Conservation (phyloP, 2,888 invertebrate species). For the Euphydryas editha region DNA sequence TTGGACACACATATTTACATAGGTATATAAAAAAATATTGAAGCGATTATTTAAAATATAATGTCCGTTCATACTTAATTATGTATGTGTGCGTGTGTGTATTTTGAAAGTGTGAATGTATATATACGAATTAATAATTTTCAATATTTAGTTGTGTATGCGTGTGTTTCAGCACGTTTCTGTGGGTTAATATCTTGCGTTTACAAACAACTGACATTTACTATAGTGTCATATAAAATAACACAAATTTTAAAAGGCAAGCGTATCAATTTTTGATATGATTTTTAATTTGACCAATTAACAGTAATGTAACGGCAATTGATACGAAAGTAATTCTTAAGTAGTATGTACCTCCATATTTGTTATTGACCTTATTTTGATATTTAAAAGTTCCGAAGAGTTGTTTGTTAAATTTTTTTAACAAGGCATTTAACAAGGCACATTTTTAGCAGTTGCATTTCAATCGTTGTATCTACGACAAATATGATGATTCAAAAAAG, state of each 20-base stretch:
- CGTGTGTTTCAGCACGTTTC: background rate
- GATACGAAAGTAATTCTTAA: background rate
- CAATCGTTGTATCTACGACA: background rate
- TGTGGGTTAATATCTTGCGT: background rate
- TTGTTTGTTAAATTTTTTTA: no score
- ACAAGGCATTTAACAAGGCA: background rate
- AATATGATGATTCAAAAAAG: background rate
- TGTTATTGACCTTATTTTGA: no score
- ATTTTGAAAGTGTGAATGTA: background rate
- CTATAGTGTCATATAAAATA: background rate
- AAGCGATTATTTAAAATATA: background rate
- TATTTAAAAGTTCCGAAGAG: no score
- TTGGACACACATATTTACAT: background rate
- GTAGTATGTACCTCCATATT: background rate
- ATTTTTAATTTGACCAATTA: background rate
- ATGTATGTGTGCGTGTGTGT: background rate
- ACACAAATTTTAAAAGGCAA: background rate
- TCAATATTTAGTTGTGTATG: background rate
- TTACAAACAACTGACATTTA: background rate
- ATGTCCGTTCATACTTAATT: background rate
- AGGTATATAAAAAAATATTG: background rate
- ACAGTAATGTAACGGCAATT: background rate
- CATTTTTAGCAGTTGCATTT: background rate
- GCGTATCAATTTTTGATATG: no score
- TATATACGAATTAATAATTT: background rate